Evolutionary conservation across 2,888 invertebrate species (phyloP), one percentile per base, ranked within the genome.

Genomic region (Drosophila tripunctata): DNA sequence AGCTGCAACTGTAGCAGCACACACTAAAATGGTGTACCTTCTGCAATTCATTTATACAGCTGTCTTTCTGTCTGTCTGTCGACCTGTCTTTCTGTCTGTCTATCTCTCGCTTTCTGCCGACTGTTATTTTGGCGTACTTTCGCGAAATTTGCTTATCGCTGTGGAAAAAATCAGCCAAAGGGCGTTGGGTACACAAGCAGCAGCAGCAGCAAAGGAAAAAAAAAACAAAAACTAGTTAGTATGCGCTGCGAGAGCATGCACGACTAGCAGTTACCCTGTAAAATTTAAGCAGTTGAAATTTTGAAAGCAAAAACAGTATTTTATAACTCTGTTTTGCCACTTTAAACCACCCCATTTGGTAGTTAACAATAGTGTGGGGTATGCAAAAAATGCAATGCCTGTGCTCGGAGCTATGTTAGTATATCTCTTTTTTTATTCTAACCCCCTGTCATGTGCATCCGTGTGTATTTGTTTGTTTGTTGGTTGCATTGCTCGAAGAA

Each of bases 31-130:
- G 75, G 57, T 54, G 41, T 47, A 64, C 78, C 78, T 76, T 62
- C 71, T 75, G 87, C 86, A 78, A 81, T 81, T 85, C 87, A 87
- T 81, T 81, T 81, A 75, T 70, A 73, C 86, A 82, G 87, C 84
- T 86, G 79, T 62, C 67, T 27, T 10, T 0, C 44, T 51, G 45
- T 60, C 51, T 19, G 19, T 27, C 14, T 5, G 31, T 63, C 38
- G 7, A 6, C 7, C 30, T 27, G 52, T n/a, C 44, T 33, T 14
- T 35, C 43, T 45, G 48, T 21, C 48, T 15, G 50, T 69, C 40
- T 40, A 14, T 27, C 22, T 30, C 30, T n/a, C 52, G 17, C 65
- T 57, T 56, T 21, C 7, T 8, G 27, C 24, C 4, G 43, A 17
- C 48, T 36, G 58, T 86, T 72, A 76, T 76, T 87, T 88, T 74